phyloP scores from a whole-genome alignment of 2,888 invertebrate species.

The Drosophila anomalata region DNA sequence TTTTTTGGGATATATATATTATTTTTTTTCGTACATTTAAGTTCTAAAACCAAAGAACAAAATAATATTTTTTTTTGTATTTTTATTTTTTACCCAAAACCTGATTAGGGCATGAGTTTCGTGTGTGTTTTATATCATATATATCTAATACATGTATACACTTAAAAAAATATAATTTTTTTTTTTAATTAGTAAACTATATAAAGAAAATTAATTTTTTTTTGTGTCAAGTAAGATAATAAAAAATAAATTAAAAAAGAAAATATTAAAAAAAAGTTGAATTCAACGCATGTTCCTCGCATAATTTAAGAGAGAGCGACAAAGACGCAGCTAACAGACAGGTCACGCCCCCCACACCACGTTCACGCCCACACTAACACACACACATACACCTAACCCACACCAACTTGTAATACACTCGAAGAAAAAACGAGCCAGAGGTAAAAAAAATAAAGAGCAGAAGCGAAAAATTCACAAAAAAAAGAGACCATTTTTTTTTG shows the following conservation, averaged over 20 bases:
- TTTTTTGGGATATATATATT: conserved; percentile 13
- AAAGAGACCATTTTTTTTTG: conserved; percentile 15
- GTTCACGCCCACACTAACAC: conserved; percentile 5
- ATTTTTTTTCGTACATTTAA: conserved; percentile 68
- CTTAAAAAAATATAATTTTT: conserved; percentile 43
- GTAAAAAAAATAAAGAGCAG: conserved; percentile 1
- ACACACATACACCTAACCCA: conserved; percentile 1
- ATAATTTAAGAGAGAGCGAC: conserved; percentile 78
- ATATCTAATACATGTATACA: conserved; percentile 24
- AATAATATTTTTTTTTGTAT: conserved; percentile 60
- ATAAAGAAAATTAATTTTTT: conserved; percentile 27
- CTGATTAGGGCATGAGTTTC: conserved; percentile 45
- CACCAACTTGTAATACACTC: conserved; percentile 1
- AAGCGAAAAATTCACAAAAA: conserved; percentile 36
- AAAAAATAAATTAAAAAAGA: conserved; percentile 8
- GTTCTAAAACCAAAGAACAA: conserved; percentile 81
- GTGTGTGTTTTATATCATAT: conserved; percentile 62
- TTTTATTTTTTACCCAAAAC: conserved; percentile 30
- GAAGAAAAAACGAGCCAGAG: conserved; percentile 20
- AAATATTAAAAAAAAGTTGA: conserved; percentile 15
- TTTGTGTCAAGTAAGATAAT: conserved; percentile 8
- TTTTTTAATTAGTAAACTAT: conserved; percentile 45
- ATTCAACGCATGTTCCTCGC: conserved; percentile 80
- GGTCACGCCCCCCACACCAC: conserved; percentile 9
- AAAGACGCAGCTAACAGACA: conserved; percentile 64